A percentile compares a stretch with the other conserved stretches of the same genome.
Evolutionary conservation across 2,113 vertebrate genomes (phyloP).

Genomic region (Leiothrix lutea): DNA sequence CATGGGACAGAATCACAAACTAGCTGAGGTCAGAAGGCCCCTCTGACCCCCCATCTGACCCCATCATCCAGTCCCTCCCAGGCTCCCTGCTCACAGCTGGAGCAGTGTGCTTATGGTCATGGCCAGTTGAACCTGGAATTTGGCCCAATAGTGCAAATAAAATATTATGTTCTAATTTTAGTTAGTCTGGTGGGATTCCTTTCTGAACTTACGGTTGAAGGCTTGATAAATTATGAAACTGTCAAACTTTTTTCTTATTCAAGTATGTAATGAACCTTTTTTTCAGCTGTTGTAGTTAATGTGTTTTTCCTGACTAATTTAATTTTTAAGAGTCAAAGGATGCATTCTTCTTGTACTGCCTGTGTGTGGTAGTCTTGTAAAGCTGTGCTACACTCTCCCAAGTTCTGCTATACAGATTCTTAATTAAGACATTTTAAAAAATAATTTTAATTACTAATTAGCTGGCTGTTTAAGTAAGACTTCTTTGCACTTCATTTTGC

Average conservation of each 20-base stretch:
- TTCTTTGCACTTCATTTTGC: background rate
- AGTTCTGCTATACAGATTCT: background rate
- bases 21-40: background rate
- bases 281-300: background rate
- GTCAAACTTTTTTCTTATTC: background rate
- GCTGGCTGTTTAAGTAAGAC: background rate
- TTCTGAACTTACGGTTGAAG: background rate
- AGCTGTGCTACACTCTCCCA: background rate
- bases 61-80: background rate
- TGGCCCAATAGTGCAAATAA: background rate
- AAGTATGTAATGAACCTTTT: background rate
- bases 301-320: background rate
- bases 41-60: background rate
- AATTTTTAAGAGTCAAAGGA: background rate
- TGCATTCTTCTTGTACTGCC: slow-evolving; percentile 13
- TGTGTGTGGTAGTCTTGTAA: slow-evolving; percentile 51
- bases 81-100: background rate
- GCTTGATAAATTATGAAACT: background rate
- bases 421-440: background rate
- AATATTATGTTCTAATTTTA: background rate
- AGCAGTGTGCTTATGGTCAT: background rate
- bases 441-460: background rate
- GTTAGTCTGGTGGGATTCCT: background rate
- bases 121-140: background rate
- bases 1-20: background rate